These are phyloP conservation scores for Microcebus jonahi DNA, from an alignment of 2,113 vertebrate species.

Conservation along the genomic window DNA sequence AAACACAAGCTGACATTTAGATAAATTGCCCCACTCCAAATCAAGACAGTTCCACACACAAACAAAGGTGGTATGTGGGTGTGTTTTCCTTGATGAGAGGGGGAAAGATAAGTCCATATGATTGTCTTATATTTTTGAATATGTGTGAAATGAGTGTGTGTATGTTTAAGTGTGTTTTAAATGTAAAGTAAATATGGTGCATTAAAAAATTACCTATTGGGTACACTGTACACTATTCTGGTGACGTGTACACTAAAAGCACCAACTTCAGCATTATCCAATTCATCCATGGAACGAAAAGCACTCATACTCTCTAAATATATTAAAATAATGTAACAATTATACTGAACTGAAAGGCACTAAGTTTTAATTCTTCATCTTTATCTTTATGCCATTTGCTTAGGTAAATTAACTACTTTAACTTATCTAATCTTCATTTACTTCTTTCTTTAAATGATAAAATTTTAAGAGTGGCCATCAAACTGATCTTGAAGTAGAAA, in stretches of 20 bases:
- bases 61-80: neutral
- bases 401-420: neutral
- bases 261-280: too few species aligned
- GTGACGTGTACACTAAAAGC: too few species aligned
- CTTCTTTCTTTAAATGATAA: neutral
- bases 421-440: neutral
- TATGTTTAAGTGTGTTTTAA: neutral
- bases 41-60: neutral
- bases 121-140: neutral
- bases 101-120: neutral
- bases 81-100: neutral
- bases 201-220: neutral
- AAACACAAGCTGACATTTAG: neutral
- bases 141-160: neutral
- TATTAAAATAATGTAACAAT: neutral
- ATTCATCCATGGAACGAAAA: too few species aligned
- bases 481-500: conserved; percentile 6
- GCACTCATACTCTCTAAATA: too few species aligned
- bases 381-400: neutral
- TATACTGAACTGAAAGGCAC: neutral
- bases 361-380: neutral
- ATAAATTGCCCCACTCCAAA: neutral
- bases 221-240: too few species aligned
- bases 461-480: neutral
- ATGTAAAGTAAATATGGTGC: neutral